phyloP scores from a whole-genome alignment of 2,888 invertebrate genomes.

The Cheilosia scutellata region DNA sequence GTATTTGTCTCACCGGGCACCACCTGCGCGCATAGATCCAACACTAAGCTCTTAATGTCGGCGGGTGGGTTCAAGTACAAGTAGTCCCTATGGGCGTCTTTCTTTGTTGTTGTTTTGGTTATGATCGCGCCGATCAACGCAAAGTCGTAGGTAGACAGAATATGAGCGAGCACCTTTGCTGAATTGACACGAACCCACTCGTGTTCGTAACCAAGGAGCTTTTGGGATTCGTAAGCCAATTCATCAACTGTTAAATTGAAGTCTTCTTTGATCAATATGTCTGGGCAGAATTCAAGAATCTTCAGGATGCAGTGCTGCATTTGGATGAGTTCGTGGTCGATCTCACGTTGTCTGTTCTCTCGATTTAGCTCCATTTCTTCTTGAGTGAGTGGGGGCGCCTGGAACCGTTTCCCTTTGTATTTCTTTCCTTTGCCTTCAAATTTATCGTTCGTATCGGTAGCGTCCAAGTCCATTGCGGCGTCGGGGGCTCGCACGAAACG shows the following conservation, averaged over 20 bases:
- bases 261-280: constrained; percentile 85
- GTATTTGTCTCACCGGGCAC: constrained; percentile 88
- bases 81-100: constrained; percentile 84
- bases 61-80: constrained; percentile 87
- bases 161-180: constrained; percentile 90
- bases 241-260: constrained; percentile 84
- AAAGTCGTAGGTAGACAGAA: constrained; percentile 88
- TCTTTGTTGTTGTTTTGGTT: constrained; percentile 77
- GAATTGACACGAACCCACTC: constrained; percentile 93
- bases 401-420: constrained; percentile 28
- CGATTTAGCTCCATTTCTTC: constrained; percentile 79
- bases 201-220: constrained; percentile 91
- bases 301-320: constrained; percentile 89
- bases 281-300: constrained; percentile 87
- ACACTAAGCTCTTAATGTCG: constrained; percentile 87
- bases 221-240: constrained; percentile 88
- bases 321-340: constrained; percentile 91
- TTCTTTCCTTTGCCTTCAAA: constrained; percentile 45
- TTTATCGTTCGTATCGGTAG: constrained; percentile 37
- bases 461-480: constrained; percentile 76
- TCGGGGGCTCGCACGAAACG: constrained; percentile 86
- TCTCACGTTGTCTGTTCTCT: constrained; percentile 87
- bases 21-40: constrained; percentile 91
- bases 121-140: constrained; percentile 86
- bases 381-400: constrained; percentile 69